Conservation (phyloP, 2,113 vertebrate genomes). For the Gymnobelideus leadbeateri region DNA sequence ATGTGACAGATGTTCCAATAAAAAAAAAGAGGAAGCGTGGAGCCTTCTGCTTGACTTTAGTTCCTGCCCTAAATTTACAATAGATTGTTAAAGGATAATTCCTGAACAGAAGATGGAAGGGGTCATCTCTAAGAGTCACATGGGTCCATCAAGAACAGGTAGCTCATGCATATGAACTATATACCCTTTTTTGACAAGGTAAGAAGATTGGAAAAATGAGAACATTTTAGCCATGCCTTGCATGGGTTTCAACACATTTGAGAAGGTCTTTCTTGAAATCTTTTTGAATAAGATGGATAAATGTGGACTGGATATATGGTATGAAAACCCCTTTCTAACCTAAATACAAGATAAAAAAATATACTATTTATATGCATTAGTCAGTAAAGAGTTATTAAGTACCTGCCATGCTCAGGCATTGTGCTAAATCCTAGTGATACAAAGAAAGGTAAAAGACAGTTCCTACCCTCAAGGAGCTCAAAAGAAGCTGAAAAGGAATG, state of each 20-base stretch:
- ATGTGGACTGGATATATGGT: not conserved
- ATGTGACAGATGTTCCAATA: not conserved
- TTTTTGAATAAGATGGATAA: not conserved
- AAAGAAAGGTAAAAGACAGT: too few relatives aligned
- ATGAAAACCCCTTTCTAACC: not conserved
- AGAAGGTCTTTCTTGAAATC: not conserved
- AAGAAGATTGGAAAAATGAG: not conserved
- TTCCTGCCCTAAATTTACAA: not conserved
- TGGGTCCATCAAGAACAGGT: not conserved
- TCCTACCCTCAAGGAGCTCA: too few relatives aligned
- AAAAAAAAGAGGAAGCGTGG: too few relatives aligned
- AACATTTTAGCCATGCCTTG: not conserved
- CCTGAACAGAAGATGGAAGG: not conserved
- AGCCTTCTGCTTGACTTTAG: not conserved
- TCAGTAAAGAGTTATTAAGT: too few relatives aligned
- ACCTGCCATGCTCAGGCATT: too few relatives aligned
- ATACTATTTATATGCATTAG: too few relatives aligned
- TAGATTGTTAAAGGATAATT: not conserved
- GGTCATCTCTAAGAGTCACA: not conserved
- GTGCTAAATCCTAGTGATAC: too few relatives aligned
- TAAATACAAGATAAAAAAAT: not conserved
- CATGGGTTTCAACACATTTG: not conserved
- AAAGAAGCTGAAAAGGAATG: too few relatives aligned
- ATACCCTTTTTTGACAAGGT: not conserved
- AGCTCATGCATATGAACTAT: not conserved